Evolutionary conservation across 2,888 invertebrate genomes (phyloP), one percentile per base, ranked within the genome.

Genomic region (Norana najaformis): DNA sequence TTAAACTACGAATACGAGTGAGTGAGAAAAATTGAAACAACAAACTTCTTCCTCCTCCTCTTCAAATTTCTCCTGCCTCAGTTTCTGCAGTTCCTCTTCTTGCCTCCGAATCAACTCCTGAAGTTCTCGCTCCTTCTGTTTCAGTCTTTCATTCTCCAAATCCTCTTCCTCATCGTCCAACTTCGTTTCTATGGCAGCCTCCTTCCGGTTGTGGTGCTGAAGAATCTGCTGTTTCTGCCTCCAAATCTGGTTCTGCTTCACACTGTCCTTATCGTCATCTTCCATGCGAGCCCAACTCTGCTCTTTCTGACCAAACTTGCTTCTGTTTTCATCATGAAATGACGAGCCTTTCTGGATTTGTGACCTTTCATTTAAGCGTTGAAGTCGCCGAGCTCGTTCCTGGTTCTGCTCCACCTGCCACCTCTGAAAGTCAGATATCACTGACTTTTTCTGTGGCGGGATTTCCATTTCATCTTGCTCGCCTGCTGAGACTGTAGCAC

Each of bases 321-420:
- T n/a, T 69, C 69, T 13, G 11, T n/a, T n/a, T 16, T n/a, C 69
- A 11, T 69, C 69, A n/a, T 69, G n/a, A n/a, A n/a, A 30, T 8
- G 69, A 69, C 23, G 23, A 39, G 20, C 16, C 37, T 30, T 20
- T 20, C 38, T 36, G 23, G 30, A 89, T n/a, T 91, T 92, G 36
- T 92, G 92, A 35, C 91, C 92, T 89, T 91, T 91, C 83, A 92
- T 92, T 36, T 92, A 92, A 38, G 91, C 92, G 39, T 91, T 91
- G 34, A 89, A 91, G 11, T 88, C 89, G 3, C 90, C 90, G 3
- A 85, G 69, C 37, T 90, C 89, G 30, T 90, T 89, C n/a, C 14
- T 83, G 3, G 34, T 88, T 37, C 69, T 94, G 94, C 69, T 94
- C 93, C 89, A 91, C 85, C 91, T 93, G 93, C 93, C 93, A 94